Evolutionary conservation across 64 coral and sea anemone genomes (phyloP), one percentile per base, ranked within the genome.

Genomic region (Pocillopora damicornis): DNA sequence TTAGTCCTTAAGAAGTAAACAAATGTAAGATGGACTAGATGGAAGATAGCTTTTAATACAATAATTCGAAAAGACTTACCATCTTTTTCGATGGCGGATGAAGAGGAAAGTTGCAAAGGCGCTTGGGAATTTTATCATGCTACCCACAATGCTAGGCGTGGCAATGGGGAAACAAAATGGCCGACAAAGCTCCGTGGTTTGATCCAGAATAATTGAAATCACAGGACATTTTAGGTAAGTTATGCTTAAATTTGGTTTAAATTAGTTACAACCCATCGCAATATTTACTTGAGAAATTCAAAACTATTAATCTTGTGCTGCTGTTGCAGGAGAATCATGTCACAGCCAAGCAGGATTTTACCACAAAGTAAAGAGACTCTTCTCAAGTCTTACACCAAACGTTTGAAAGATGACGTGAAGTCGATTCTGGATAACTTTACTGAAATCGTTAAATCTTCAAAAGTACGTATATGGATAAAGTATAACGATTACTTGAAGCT

Each of bases 381-480:
- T 37, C 90, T 99, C 15, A 99, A 99, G 88, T 99, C 97, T n/a
- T 99, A 99, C 76, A 99, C 97, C 16, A 99, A 99, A 90, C 88
- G 97, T 13, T 69, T 99, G 63, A 99, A 99, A 59, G 97, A 99
- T 77, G 97, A 99, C 45, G 90, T 99, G 1, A 99, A 99, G 58
- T 99, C 97, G 10, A 95, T 99, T 23, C 88, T 99, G 75, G 97
- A 99, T 93, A 99, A 99, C 74, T 99, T 99, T 45, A 99, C 97
- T 13, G 97, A 99, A 88, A 99, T 99, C 75, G 74, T 99, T 14
- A 99, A 99, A 62, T 95, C 89, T 78, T 99, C 97, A 11, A 99
- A 95, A 93, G 97, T 99, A 93, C 15, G 45, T 35, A 25, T 15
- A 15, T 11, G 20, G 16, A 62, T 17, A 62, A 13, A 11, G 18